phyloP scores from a whole-genome alignment of 2,113 vertebrate species.

The Corythornis madagascariensis region DNA sequence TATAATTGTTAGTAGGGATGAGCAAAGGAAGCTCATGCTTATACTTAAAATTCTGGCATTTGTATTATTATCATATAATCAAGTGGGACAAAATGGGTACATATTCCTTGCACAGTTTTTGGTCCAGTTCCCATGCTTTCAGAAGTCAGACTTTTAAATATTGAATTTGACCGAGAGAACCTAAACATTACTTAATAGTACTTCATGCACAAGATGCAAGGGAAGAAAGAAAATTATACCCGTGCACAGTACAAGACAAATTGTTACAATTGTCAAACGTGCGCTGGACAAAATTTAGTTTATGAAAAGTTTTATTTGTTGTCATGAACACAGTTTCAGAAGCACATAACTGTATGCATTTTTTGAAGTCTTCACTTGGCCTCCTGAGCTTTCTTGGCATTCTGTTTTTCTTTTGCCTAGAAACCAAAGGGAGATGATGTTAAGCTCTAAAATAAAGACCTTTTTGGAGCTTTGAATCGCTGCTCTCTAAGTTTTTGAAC shows the following conservation, averaged over 20 bases:
- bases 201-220: slow-evolving; percentile 77
- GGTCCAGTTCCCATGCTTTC: slow-evolving; percentile 35
- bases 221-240: slow-evolving; percentile 38
- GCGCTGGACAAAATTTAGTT: slow-evolving; percentile 62
- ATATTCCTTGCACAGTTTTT: slow-evolving; percentile 49
- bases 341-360: slow-evolving; percentile 37
- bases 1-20: slow-evolving; percentile 52
- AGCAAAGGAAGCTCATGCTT: slow-evolving; percentile 66
- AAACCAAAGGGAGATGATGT: slow-evolving; percentile 39
- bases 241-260: slow-evolving; percentile 77
- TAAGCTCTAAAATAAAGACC: neutral
- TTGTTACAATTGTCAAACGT: slow-evolving; percentile 66
- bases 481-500: neutral
- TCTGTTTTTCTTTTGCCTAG: slow-evolving; percentile 97
- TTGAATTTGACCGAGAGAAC: slow-evolving; percentile 55
- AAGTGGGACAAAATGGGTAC: neutral
- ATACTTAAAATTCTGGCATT: slow-evolving; percentile 33
- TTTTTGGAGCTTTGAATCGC: neutral
- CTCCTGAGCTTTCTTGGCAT: slow-evolving; percentile 95
- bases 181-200: slow-evolving; percentile 60
- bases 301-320: slow-evolving; percentile 70
- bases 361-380: slow-evolving; percentile 84
- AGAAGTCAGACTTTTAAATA: slow-evolving; percentile 55
- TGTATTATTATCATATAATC: slow-evolving; percentile 34
- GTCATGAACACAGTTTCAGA: slow-evolving; percentile 68